phyloP scores from a whole-genome alignment of 2,797 vertebrate species.

The Premnoplex brunnescens region DNA sequence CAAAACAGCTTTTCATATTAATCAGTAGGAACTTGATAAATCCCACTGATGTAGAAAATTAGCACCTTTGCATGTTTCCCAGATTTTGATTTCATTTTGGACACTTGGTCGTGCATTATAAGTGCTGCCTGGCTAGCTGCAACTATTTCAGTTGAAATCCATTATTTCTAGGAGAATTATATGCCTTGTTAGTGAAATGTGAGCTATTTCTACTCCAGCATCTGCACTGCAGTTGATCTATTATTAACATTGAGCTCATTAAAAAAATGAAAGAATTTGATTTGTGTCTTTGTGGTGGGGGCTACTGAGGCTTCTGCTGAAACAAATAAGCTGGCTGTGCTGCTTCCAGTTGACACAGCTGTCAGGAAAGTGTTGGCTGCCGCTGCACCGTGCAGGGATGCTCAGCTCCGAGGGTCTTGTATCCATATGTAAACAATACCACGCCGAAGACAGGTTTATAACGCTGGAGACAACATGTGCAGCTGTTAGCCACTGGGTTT shows the following conservation, averaged over 20 bases:
- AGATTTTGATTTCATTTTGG: conserved; percentile 77
- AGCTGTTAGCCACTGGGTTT: conserved; percentile 73
- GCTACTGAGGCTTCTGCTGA: conserved; percentile 37
- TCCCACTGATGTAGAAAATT: conserved; percentile 80
- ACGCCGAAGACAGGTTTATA: conserved; percentile 77
- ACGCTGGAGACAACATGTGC: conserved; percentile 63
- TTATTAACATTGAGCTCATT: conserved; percentile 78
- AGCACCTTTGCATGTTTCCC: conserved; percentile 74
- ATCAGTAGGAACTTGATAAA: conserved; percentile 76
- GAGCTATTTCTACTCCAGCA: conserved; percentile 75
- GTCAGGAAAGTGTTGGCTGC: conserved; percentile 68
- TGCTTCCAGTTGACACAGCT: conserved; percentile 76
- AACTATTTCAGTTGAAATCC: conserved; percentile 76
- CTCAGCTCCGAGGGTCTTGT: conserved; percentile 68
- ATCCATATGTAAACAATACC: conserved; percentile 78
- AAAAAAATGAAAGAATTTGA: conserved; percentile 70
- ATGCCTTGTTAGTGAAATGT: conserved; percentile 77
- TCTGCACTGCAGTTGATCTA: conserved; percentile 77
- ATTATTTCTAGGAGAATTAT: conserved; percentile 79
- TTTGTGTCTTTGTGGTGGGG: conserved; percentile 67
- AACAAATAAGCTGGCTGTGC: conserved; percentile 64
- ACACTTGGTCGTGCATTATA: conserved; percentile 75
- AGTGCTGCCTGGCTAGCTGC: conserved; percentile 66
- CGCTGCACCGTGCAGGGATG: conserved; percentile 29
- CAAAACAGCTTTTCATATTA: conserved; percentile 74